phyloP scores from a whole-genome alignment of 92 coral and sea anemone species.

The Nematostella vectensis region DNA sequence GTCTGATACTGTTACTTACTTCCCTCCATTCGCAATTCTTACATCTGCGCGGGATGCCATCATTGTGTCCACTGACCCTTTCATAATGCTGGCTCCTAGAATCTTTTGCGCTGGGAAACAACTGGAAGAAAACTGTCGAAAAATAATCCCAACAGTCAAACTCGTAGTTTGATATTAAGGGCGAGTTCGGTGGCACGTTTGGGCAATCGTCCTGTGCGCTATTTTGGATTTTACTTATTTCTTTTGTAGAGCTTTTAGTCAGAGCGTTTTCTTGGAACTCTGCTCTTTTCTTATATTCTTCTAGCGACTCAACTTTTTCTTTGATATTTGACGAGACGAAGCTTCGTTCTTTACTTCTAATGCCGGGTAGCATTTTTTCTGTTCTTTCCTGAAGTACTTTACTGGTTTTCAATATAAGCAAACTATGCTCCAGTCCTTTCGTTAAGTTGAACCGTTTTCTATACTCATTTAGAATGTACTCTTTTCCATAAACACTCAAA shows the following conservation, averaged over 20 bases:
- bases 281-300: conserved; percentile 19
- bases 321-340: conserved; percentile 9
- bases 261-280: neutral
- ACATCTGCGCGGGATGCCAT: neutral
- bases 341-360: neutral
- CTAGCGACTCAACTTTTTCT: conserved; percentile 20
- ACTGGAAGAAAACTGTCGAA: conserved; percentile 17
- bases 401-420: no score
- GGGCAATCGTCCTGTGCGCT: neutral
- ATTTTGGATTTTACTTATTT: neutral
- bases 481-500: no score
- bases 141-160: conserved; percentile 32
- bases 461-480: no score
- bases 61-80: neutral
- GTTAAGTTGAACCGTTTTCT: no score
- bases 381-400: no score
- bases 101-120: conserved; percentile 5
- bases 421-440: no score
- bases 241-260: neutral
- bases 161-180: conserved; percentile 5
- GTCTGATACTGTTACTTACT: neutral
- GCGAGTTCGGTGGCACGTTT: conserved; percentile 23
- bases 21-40: conserved; percentile 1
- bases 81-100: neutral
- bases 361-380: no score